Conservation (phyloP, 2,113 vertebrate genomes). For the Tonatia bakeri region DNA sequence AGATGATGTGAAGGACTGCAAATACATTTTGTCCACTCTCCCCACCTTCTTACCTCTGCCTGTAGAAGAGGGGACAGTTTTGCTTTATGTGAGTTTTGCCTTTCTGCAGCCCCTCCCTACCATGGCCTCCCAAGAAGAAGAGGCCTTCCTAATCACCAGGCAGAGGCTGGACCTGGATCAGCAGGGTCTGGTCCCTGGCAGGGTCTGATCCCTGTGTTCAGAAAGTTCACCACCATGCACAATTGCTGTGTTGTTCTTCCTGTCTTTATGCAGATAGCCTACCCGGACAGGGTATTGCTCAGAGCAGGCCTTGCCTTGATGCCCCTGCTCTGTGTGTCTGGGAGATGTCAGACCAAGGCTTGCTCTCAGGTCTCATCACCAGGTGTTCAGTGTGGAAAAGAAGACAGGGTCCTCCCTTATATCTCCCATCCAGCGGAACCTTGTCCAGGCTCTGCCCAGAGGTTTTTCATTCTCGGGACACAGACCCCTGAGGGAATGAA, state of each 20-base stretch:
- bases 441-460: not conserved
- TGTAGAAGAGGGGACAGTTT: not conserved
- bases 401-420: not conserved
- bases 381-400: not conserved
- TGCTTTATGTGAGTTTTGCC: not conserved
- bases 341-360: not conserved
- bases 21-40: not conserved
- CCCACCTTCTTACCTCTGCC: not conserved
- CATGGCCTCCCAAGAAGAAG: not conserved
- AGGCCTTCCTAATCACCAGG: not conserved
- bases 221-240: not conserved
- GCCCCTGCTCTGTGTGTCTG: not conserved
- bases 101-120: not conserved
- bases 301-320: not conserved
- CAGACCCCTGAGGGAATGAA: not conserved
- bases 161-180: not conserved
- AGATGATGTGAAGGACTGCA: not conserved
- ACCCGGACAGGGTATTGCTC: rapidly evolving
- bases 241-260: not conserved
- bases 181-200: not conserved
- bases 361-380: not conserved
- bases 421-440: not conserved
- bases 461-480: not conserved
- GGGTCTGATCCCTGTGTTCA: not conserved
- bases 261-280: not conserved